Base-by-base conservation (phyloP, 1,140 invertebrate genomes). In the Drosophila ohnishii region DNA sequence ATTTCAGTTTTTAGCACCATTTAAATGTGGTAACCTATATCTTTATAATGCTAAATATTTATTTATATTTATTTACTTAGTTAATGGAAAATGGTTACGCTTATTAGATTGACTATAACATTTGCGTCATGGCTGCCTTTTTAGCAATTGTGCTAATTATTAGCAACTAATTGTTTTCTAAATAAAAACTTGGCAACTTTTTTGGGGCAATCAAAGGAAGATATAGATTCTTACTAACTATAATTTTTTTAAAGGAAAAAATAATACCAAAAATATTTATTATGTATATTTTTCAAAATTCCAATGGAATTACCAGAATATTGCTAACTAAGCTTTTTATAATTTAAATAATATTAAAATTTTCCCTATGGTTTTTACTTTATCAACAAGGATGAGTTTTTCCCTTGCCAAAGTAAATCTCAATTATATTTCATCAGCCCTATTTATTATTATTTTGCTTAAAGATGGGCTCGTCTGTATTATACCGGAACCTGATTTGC, bases 391-490 rank as follows among this genome's bases (percentile, higher is more conserved):
- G 44, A 66, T 64, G 50, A 67, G 28, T 25, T 11, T 22, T 69
- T 71, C 30, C 51, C 42, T 30, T 42, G 10, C 9, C 6, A 14
- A 48, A 48, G 51, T 13, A 69, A 65, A 65, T 44, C 65, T 28
- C 13, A 6, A 3, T 1, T 5, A n/a, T 10, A 69, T 69, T 69
- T 65, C 65, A 69, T 73, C 71, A 55, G 47, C 48, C 44, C 37
- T 48, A 39, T 57, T 64, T 61, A 16, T 61, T 61, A 22, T 53
- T 75, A 57, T 57, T 64, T 57, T 22, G 34, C 44, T 13, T 13
- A 40, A 70, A 71, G 65, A 71, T 71, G 67, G 67, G 67, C 66
- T 37, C 42, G 67, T 70, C 62, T 14, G 11, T 28, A 48, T 40
- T 42, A 70, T 3, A 70, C 67, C 67, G 67, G 67, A 71, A 71